Base-by-base conservation (phyloP, 1,140 invertebrate species). In the Oryzaephilus surinamensis region DNA sequence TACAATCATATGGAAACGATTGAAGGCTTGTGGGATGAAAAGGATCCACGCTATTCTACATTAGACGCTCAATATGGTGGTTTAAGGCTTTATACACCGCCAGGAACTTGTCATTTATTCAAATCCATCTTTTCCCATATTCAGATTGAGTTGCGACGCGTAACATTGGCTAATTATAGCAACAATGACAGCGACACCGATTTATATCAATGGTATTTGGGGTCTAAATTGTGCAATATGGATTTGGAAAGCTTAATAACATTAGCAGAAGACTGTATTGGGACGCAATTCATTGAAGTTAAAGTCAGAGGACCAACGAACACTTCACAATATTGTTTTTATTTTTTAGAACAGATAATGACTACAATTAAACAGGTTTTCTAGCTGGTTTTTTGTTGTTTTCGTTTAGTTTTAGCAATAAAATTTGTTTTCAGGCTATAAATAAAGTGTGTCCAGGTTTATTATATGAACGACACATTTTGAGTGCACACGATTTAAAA, bases 161-260 rank as follows among this genome's bases (percentile, higher is more conserved):
- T 67, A 53, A 65, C 68, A 20, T 62, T 67, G 3, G 65, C 68
- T 34, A 57, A 64, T 50, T 74, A 51, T 12, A 46, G 42, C 13
- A 54, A 50, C 33, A 48, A 61, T 70, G 81, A 79, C 50, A 65
- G 64, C 29, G 69, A 72, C 35, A 71, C 68, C 23, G 83, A 88
- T 61, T 61, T 90, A 7, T 81, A 83, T 48, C 84, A 89, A 56
- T 90, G 84, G 84, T 75, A 73, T 57, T 67, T 77, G 34, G 84
- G 82, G 10, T 81, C 79, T n/a, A 86, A 86, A 60, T 70, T 85
- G 34, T 81, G 76, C 50, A 75, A 76, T 33, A 77, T 79, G 2
- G 67, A 72, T 20, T 67, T 84, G 32, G 83, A 89, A 60, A 77
- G 79, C 40, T 64, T 88, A 13, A 64, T 87, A 8, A 81, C 77